Conservation (phyloP, 2,113 vertebrate genomes). For the Poicephalus meyeri region DNA sequence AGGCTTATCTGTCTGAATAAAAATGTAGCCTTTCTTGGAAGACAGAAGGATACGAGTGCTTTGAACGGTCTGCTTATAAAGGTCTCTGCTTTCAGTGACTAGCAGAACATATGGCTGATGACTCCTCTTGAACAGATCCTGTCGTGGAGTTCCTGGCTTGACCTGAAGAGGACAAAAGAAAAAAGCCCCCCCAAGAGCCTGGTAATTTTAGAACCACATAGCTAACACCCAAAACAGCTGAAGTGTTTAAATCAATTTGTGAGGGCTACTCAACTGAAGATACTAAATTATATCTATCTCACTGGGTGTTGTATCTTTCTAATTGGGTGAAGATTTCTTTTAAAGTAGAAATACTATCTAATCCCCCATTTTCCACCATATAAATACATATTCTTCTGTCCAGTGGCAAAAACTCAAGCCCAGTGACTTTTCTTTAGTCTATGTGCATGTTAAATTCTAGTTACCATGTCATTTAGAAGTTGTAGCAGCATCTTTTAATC, state of each 20-base stretch:
- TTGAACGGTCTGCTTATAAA: background rate
- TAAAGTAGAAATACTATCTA: background rate
- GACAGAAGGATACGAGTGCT: conserved; percentile 62
- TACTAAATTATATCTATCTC: background rate
- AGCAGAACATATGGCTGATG: background rate
- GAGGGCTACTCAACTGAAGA: background rate
- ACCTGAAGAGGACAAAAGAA: conserved; percentile 35
- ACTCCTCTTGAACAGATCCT: conserved; percentile 8
- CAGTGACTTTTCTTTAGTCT: background rate
- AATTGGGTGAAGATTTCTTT: background rate
- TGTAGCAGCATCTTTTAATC: background rate
- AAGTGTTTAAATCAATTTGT: background rate
- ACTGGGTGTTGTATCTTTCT: background rate
- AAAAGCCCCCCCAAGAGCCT: background rate
- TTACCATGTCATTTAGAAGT: background rate
- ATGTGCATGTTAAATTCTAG: background rate
- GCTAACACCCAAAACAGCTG: background rate
- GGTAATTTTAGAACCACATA: background rate
- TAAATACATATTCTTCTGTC: background rate
- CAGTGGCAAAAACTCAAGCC: background rate
- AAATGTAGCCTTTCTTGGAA: conserved; percentile 65
- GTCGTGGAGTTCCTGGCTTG: background rate
- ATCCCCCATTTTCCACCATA: background rate
- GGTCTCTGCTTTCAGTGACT: conserved; percentile 29
- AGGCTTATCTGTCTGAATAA: conserved; percentile 68